Percentiles rank a stretch among this genome's conserved stretches.
Conservation (phyloP, 2,888 invertebrate genomes). For the Monopis laevigella region DNA sequence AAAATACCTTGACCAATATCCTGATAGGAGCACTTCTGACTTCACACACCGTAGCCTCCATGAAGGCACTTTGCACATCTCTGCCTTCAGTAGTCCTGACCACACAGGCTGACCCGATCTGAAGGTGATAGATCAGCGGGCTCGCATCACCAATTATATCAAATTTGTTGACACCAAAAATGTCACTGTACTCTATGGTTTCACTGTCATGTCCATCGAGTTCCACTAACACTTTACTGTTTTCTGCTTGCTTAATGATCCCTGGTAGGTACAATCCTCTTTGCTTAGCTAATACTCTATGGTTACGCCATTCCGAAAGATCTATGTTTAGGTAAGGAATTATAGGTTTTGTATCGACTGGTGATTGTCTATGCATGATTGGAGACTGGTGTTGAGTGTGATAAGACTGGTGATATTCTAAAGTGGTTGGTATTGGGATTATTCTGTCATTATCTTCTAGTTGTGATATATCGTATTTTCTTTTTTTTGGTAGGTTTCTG, state of each 20-base stretch:
- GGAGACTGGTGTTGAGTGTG: slow-evolving; percentile 47
- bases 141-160: slow-evolving; percentile 94
- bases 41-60: slow-evolving; percentile 81
- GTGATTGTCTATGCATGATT: slow-evolving; percentile 55
- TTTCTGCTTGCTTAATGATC: slow-evolving; percentile 79
- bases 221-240: slow-evolving; percentile 79
- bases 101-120: slow-evolving; percentile 83
- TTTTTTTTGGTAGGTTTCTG: slow-evolving; percentile 91
- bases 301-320: slow-evolving; percentile 93
- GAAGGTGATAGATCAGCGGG: slow-evolving; percentile 85
- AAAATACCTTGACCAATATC: slow-evolving; percentile 52
- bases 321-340: slow-evolving; percentile 74
- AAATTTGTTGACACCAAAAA: slow-evolving; percentile 81
- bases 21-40: slow-evolving; percentile 55
- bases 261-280: slow-evolving; percentile 87
- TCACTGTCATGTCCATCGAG: slow-evolving; percentile 81
- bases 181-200: slow-evolving; percentile 76
- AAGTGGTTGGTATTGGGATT: slow-evolving; percentile 35
- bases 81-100: slow-evolving; percentile 71
- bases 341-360: slow-evolving; percentile 60
- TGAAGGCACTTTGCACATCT: slow-evolving; percentile 76
- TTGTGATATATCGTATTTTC: slow-evolving; percentile 85
- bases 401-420: slow-evolving; percentile 41
- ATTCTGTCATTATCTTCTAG: slow-evolving; percentile 74
- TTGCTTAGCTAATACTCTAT: slow-evolving; percentile 89